Conservation (phyloP, 2,113 vertebrate species). For the Ivindomyrus marchei region DNA sequence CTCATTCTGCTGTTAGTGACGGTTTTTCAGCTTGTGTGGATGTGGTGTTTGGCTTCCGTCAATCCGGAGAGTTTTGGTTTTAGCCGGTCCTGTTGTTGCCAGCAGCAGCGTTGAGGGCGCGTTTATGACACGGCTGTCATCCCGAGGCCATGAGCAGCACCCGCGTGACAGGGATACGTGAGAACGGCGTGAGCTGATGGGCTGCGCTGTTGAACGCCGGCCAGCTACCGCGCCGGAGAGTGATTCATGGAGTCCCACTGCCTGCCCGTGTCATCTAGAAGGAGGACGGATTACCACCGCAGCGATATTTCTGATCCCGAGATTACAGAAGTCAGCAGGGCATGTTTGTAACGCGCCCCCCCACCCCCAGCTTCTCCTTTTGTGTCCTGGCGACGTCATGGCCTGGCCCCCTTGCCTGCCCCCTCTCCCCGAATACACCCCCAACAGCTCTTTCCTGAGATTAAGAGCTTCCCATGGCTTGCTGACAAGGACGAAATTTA, state of each 20-base stretch:
- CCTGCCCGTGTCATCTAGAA: slow-evolving; percentile 8
- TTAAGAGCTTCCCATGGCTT: slow-evolving; percentile 62
- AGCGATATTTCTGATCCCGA: slow-evolving; percentile 27
- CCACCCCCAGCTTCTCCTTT: slow-evolving; percentile 34
- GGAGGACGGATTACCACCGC: slow-evolving; percentile 10
- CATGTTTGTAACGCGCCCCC: slow-evolving; percentile 17
- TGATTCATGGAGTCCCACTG: slow-evolving; percentile 12
- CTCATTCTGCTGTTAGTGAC: neutral
- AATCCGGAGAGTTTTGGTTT: neutral
- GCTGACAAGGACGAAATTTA: slow-evolving; percentile 59
- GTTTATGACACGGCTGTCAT: neutral
- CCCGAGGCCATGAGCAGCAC: neutral
- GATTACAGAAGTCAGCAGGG: slow-evolving; percentile 25
- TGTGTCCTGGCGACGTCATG: slow-evolving; percentile 35
- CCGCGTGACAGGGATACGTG: neutral
- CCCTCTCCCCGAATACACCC: slow-evolving; percentile 20
- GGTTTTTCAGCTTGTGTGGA: neutral
- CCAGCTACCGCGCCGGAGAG: neutral
- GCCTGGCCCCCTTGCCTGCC: neutral
- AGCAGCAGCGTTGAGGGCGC: neutral
- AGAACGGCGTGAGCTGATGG: neutral
- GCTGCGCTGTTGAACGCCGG: no score
- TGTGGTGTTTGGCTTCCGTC: neutral
- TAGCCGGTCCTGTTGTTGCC: neutral
- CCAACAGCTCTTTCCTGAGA: slow-evolving; percentile 54